phyloP scores from a whole-genome alignment of 1,140 invertebrate species.

The Berghia stephanieae region DNA sequence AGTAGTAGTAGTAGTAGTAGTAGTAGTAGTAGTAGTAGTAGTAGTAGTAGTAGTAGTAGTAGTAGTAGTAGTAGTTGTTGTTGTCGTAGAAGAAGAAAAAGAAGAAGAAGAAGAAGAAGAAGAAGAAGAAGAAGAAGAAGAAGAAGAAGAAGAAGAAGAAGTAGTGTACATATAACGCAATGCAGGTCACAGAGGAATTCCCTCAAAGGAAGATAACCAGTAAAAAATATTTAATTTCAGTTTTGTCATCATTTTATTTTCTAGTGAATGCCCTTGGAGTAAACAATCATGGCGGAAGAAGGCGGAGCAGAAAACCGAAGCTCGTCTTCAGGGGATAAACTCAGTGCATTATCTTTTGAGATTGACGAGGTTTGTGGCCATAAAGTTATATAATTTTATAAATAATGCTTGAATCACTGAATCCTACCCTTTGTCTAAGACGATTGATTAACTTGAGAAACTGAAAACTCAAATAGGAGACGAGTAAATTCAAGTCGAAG shows the following conservation, averaged over 20 bases:
- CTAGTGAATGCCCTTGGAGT: no score
- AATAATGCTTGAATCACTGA: no score
- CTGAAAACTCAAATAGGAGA: no score
- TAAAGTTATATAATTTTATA: no score
- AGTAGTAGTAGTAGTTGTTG: constrained; percentile 4
- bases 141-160: not conserved
- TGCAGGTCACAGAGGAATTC: no score
- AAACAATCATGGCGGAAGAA: constrained; percentile 33
- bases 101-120: not conserved
- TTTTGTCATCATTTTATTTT: no score
- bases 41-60: constrained; percentile 16
- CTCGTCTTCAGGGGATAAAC: constrained; percentile 21
- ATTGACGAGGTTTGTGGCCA: constrained; percentile 35
- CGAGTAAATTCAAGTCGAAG: no score
- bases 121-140: constrained; percentile 4
- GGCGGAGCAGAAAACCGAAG: constrained; percentile 22
- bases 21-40: constrained; percentile 22
- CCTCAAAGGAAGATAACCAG: no score
- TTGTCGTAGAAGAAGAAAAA: not conserved
- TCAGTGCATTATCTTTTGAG: constrained; percentile 28
- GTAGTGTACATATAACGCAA: no score
- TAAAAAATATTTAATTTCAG: no score
- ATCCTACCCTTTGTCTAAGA: no score
- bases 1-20: constrained; percentile 22
- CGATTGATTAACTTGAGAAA: no score